Conservation (phyloP, 2,113 vertebrate genomes). For the Grammomys surdaster region DNA sequence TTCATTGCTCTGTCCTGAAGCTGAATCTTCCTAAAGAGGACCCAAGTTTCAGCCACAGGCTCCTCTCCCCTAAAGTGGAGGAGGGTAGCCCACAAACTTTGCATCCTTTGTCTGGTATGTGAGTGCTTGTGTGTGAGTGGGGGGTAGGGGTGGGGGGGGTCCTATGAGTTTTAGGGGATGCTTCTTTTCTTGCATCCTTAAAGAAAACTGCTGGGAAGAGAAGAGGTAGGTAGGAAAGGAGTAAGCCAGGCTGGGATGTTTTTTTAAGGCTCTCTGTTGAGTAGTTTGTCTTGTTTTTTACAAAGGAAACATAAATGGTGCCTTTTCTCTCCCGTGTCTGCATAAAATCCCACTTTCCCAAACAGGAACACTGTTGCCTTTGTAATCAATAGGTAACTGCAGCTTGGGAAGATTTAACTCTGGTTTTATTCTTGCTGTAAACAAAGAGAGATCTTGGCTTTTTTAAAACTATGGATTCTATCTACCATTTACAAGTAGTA, state of each 20-base stretch:
- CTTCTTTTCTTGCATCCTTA: slow-evolving; percentile 46
- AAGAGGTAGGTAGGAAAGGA: background rate
- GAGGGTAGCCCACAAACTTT: slow-evolving; percentile 31
- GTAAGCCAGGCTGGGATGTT: background rate
- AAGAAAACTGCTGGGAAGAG: slow-evolving; percentile 22
- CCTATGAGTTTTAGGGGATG: slow-evolving; percentile 13
- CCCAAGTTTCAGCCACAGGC: background rate
- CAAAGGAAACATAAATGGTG: background rate
- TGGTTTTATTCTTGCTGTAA: slow-evolving; percentile 69
- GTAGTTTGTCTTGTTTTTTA: background rate
- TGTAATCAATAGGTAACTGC: slow-evolving; percentile 58
- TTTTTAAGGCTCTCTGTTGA: background rate
- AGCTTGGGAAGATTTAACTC: slow-evolving; percentile 69
- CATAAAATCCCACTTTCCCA: slow-evolving; percentile 68
- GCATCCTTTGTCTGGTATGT: slow-evolving; percentile 70
- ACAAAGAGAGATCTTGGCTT: slow-evolving; percentile 36
- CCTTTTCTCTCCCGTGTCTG: slow-evolving; percentile 55
- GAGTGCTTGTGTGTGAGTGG: too few species aligned
- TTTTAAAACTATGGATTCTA: slow-evolving; percentile 9
- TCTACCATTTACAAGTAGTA: slow-evolving; percentile 58
- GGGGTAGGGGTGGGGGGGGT: background rate
- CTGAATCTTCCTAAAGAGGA: background rate
- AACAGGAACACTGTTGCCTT: slow-evolving; percentile 48
- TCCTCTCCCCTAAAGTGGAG: background rate
- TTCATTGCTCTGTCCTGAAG: background rate